Evolutionary conservation across 2,888 invertebrate species (phyloP).

Genomic region (Dynastes hyllus): DNA sequence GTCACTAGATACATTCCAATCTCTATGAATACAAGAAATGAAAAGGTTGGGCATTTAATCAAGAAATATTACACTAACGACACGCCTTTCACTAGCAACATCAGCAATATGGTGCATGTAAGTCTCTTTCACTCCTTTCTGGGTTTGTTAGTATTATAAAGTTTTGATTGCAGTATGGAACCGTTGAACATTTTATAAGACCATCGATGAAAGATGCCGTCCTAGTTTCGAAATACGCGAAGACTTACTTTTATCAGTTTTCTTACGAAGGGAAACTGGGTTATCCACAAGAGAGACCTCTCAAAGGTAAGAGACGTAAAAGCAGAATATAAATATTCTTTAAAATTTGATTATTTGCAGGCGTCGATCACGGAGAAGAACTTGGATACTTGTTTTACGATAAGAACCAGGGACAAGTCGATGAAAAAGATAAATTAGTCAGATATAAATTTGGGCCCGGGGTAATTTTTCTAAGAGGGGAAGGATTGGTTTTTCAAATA

Average conservation of each 20-base stretch:
- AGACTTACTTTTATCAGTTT: slow-evolving; percentile 52
- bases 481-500: not conserved
- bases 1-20: slow-evolving; percentile 39
- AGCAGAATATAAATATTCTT: not conserved
- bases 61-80: slow-evolving; percentile 43
- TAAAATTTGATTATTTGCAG: not conserved
- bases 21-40: slow-evolving; percentile 43
- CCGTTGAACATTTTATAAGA: slow-evolving; percentile 52
- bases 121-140: not conserved
- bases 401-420: slow-evolving; percentile 1
- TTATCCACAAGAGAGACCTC: slow-evolving; percentile 17
- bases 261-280: slow-evolving; percentile 53
- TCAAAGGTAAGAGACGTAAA: not conserved
- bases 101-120: slow-evolving; percentile 49
- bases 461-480: slow-evolving; percentile 45
- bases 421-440: slow-evolving; percentile 12
- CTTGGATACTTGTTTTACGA: slow-evolving; percentile 34
- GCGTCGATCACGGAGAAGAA: slow-evolving; percentile 46
- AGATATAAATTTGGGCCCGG: slow-evolving; percentile 37
- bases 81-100: slow-evolving; percentile 26
- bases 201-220: slow-evolving; percentile 49
- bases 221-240: slow-evolving; percentile 41
- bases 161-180: slow-evolving; percentile 34
- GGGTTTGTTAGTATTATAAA: not conserved
- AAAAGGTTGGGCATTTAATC: slow-evolving; percentile 32